Evolutionary conservation across 2,888 invertebrate species (phyloP).

Genomic region (Camptogramma bilineatum): DNA sequence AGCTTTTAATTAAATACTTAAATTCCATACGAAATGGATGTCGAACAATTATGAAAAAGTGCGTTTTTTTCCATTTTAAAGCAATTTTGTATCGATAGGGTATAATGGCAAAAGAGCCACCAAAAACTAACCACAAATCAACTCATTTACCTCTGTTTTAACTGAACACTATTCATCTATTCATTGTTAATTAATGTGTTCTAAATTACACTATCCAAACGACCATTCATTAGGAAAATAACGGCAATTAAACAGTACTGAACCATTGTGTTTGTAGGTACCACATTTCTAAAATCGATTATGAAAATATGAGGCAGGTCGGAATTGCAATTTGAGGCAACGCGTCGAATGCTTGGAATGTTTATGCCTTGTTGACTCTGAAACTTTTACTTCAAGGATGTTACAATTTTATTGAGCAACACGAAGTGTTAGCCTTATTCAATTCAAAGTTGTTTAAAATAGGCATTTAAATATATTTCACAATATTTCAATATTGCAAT

Average conservation of each 20-base stretch:
- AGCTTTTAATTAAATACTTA: conserved; percentile 13
- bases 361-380: neutral
- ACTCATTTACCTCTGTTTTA: neutral
- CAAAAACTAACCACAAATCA: neutral
- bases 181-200: neutral
- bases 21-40: neutral
- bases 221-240: neutral
- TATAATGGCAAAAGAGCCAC: neutral
- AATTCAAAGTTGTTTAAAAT: too few relatives aligned
- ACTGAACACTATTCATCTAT: neutral
- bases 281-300: neutral
- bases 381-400: neutral
- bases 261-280: neutral
- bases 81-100: neutral
- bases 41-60: neutral
- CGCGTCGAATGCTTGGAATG: neutral
- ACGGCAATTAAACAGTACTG: neutral
- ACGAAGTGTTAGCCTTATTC: too few relatives aligned
- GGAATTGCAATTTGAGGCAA: neutral
- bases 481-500: too few relatives aligned
- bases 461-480: too few relatives aligned
- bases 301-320: neutral
- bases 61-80: neutral
- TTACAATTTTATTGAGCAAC: neutral
- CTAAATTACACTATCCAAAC: neutral